Base-by-base conservation (phyloP, 2,113 vertebrate species). In the Macroglossus sobrinus region DNA sequence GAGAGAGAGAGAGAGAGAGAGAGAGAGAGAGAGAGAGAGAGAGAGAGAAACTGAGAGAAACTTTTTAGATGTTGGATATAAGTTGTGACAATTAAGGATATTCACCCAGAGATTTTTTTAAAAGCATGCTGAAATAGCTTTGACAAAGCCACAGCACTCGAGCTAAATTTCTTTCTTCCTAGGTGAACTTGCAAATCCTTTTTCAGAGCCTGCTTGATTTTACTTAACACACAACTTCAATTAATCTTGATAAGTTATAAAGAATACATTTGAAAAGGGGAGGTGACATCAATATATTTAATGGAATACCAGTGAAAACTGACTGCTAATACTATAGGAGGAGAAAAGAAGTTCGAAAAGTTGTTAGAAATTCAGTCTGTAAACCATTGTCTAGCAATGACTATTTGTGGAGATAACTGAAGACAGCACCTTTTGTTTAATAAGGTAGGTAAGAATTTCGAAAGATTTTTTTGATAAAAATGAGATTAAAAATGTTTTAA, bases 401-500 rank as follows among this genome's bases (percentile, higher is more conserved):
- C 5, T 35, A 66, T 80, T 33, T 55, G 55, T 1, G 66, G 47
- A 86, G 33, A 40, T 78, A 84, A 64, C 21, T 15, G 69, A 86
- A 47, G 47, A 33, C 28, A 40, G 5, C 7, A 1, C 55, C 28
- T 47, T 94, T 66, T 72, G 30, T 89, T 93, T 78, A 81, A 71
- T 45, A 47, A 61, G 26, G 16, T 10, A 78, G 45, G 59, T 47
- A 24, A 81, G 38, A 66, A 61, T 72, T 10, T 53, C 63, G 71
- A 74, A 76, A 92, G 40, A 68, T 30, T 61, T 30, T 61, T 69
- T 24, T 80, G 47, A 53, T 38, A 68, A 79, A 84, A 89, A 63
- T 69, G 68, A 88, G 75, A 74, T 91, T 28, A 45, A 85, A 87
- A 91, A 43, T 28, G 8, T 86, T 94, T 86, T 95, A 50, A 72